Percentiles rank a stretch among this genome's conserved stretches.
Evolutionary conservation across 2,797 vertebrate species (phyloP).

Genomic region (Dromococcyx pavoninus): DNA sequence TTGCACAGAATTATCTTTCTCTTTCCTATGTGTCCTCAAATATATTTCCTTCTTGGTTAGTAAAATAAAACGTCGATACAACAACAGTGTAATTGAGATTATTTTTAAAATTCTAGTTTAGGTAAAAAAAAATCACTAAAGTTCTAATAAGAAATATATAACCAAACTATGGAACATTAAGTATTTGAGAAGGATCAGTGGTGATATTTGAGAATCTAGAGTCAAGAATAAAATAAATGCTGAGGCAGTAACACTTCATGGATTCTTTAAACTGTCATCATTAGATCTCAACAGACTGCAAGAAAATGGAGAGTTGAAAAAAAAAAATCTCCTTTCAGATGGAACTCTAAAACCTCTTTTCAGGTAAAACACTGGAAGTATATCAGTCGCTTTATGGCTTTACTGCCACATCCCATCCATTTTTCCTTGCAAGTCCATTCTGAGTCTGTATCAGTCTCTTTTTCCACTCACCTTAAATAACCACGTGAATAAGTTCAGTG

Average conservation of each 20-base stretch:
- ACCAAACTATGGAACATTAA: background rate
- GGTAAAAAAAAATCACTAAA: rapidly evolving
- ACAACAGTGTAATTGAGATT: background rate
- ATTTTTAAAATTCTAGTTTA: background rate
- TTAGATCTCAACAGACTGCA: background rate
- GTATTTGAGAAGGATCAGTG: background rate
- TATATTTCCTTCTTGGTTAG: background rate
- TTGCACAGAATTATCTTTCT: background rate
- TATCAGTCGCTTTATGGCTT: background rate
- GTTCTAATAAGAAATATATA: background rate
- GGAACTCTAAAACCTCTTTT: background rate
- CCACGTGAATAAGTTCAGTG: background rate
- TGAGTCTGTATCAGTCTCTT: background rate
- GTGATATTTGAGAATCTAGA: background rate
- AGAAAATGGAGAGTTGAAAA: background rate
- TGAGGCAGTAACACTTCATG: background rate
- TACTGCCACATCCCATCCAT: background rate
- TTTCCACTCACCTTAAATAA: background rate
- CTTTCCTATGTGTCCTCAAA: background rate
- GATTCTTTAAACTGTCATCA: background rate
- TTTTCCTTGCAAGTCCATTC: background rate
- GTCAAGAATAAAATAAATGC: background rate
- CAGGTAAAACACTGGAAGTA: background rate
- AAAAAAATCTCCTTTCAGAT: background rate
- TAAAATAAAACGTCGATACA: background rate